A percentile compares a stretch with the other conserved stretches of the same genome.
These are phyloP conservation scores for Platysteira castanea DNA, from an alignment of 2,113 vertebrate genomes.

Conservation along the genomic window DNA sequence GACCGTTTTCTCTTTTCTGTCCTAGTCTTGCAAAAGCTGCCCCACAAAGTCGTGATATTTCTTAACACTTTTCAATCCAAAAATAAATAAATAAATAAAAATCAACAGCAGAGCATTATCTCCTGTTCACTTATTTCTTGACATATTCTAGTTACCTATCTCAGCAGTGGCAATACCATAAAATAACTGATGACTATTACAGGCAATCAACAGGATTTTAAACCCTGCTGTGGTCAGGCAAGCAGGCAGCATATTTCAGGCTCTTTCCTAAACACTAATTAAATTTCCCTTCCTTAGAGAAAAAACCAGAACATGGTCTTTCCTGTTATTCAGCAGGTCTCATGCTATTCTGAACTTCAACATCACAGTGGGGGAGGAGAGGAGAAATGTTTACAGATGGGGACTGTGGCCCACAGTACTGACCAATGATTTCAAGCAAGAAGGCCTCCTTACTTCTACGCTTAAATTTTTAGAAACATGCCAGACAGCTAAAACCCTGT, in stretches of 20 bases:
- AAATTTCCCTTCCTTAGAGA: background rate
- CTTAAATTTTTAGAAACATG: background rate
- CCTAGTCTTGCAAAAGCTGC: background rate
- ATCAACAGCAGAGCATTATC: background rate
- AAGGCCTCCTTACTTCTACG: background rate
- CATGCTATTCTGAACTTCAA: background rate
- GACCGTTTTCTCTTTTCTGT: background rate
- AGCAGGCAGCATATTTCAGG: background rate
- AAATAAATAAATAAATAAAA: background rate
- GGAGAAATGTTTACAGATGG: background rate
- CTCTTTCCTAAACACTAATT: conserved; percentile 25
- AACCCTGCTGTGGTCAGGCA: background rate
- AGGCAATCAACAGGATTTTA: background rate
- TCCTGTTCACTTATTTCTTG: background rate
- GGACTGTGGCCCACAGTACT: background rate
- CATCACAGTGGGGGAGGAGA: fast-evolving
- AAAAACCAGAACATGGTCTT: background rate
- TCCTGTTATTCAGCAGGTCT: conserved; percentile 45
- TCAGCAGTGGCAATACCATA: background rate
- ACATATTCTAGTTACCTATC: background rate
- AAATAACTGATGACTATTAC: background rate
- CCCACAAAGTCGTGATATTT: background rate
- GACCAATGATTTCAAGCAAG: background rate
- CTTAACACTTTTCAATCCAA: background rate
- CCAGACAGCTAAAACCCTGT: background rate